phyloP scores from a whole-genome alignment of 2,797 vertebrate genomes.

The Peromyscus eremicus region DNA sequence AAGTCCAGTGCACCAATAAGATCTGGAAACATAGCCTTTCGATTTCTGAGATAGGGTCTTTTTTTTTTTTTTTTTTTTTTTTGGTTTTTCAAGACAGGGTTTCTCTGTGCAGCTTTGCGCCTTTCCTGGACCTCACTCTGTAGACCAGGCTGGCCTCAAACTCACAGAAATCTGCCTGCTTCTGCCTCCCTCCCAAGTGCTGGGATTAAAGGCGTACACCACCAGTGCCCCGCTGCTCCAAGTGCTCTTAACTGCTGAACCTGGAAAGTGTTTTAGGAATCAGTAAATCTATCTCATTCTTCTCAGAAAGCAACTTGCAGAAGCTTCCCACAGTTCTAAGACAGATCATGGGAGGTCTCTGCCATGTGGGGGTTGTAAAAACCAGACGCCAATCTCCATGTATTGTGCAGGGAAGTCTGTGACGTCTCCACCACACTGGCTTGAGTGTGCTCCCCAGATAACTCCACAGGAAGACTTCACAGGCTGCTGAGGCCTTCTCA shows the following conservation, averaged over 20 bases:
- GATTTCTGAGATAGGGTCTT: not conserved
- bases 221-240: no score
- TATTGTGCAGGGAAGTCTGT: not conserved
- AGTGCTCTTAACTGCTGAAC: not conserved
- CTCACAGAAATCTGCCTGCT: no score
- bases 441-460: slow-evolving; percentile 49
- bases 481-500: slow-evolving; percentile 61
- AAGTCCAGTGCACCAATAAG: not conserved
- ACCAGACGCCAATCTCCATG: not conserved
- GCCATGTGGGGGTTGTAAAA: not conserved
- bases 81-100: no score
- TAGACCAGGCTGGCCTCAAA: not conserved
- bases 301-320: slow-evolving; percentile 17
- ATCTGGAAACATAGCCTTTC: slow-evolving; percentile 27
- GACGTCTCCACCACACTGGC: slow-evolving; percentile 51
- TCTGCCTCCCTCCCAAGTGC: not conserved
- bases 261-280: slow-evolving; percentile 38
- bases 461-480: slow-evolving; percentile 38
- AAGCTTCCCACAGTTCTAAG: not conserved
- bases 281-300: not conserved
- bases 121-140: no score
- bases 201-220: not conserved
- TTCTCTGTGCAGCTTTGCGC: no score
- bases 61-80: no score
- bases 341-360: not conserved